phyloP scores from a whole-genome alignment of 2,797 vertebrate genomes.

The Decapterus maruadsi region DNA sequence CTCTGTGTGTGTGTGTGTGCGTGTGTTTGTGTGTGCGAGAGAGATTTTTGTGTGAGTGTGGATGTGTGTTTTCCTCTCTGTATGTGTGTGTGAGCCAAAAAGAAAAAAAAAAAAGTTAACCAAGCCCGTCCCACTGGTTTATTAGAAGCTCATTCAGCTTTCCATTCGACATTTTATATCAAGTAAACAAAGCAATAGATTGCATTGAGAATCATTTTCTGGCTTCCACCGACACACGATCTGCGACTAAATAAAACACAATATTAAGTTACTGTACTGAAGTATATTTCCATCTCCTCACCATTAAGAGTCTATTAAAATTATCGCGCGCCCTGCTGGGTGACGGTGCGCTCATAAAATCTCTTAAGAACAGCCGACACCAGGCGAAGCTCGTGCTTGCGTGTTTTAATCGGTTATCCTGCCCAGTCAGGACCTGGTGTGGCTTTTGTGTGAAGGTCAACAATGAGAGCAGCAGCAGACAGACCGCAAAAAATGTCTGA shows the following conservation, averaged over 20 bases:
- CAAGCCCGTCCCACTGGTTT: slow-evolving; percentile 46
- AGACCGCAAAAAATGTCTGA: not conserved
- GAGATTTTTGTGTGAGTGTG: not conserved
- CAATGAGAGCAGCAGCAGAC: not conserved
- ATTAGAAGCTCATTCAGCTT: slow-evolving; percentile 35
- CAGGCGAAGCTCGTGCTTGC: not conserved
- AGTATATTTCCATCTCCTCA: slow-evolving; percentile 1
- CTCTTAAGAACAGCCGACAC: not conserved
- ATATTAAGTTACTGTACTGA: slow-evolving; percentile 8
- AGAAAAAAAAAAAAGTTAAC: slow-evolving; percentile 47
- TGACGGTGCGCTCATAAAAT: not conserved
- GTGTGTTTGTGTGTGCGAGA: slow-evolving; percentile 19
- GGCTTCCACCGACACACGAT: slow-evolving; percentile 1
- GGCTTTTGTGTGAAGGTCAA: not conserved
- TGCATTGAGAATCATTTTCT: slow-evolving; percentile 31
- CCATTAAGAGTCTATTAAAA: not conserved
- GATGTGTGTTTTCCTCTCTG: slow-evolving; percentile 5
- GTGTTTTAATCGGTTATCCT: too few species aligned
- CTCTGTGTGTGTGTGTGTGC: slow-evolving; percentile 44
- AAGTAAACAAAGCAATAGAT: slow-evolving; percentile 35
- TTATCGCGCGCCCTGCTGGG: not conserved
- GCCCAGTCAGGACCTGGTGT: too few species aligned
- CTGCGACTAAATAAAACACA: slow-evolving; percentile 15
- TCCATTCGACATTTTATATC: slow-evolving; percentile 24
- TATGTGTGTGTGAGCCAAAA: slow-evolving; percentile 1